phyloP scores from a whole-genome alignment of 2,113 vertebrate genomes.

The Proteles cristata region DNA sequence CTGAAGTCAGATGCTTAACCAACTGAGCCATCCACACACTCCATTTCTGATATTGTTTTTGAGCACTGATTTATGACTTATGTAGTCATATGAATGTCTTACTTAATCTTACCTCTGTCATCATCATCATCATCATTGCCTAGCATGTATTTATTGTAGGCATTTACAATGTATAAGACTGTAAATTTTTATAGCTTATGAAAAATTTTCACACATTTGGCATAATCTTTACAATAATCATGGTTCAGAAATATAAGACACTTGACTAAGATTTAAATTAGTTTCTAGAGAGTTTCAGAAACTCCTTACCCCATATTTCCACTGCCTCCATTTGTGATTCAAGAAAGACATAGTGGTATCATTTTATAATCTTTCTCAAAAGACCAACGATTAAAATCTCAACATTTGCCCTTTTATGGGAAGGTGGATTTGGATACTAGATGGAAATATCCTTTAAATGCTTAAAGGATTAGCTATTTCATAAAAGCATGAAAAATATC shows the following conservation, averaged over 20 bases:
- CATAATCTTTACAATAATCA: background rate
- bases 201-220: background rate
- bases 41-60: background rate
- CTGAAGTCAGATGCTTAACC: too few species aligned
- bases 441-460: too few species aligned
- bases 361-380: background rate
- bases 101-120: background rate
- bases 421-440: background rate
- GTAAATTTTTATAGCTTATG: background rate
- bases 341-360: background rate
- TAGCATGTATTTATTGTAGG: background rate
- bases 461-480: background rate
- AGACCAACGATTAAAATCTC: background rate
- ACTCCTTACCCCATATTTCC: background rate
- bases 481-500: background rate
- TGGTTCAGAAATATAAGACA: background rate
- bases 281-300: background rate
- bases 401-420: background rate
- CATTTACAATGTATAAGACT: background rate
- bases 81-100: background rate
- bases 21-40: too few species aligned
- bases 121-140: background rate
- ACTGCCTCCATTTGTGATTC: background rate
- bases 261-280: background rate
- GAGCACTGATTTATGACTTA: background rate